Base-by-base conservation (phyloP, 2,797 vertebrate genomes). In the Acanthurus tractus region DNA sequence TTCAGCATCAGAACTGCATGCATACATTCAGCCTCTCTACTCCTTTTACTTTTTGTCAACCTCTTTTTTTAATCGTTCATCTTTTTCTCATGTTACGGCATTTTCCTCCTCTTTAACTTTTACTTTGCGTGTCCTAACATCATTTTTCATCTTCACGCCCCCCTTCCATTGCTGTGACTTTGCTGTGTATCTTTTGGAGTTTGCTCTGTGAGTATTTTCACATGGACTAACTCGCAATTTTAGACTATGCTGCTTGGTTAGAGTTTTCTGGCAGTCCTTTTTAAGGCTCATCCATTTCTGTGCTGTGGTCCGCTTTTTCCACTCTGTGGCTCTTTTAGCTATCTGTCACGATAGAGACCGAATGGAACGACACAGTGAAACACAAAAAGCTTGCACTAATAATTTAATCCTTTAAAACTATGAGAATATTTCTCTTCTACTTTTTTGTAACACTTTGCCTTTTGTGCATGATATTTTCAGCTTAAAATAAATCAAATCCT, bases 201-300 rank as follows among this genome's bases (percentile, higher is more conserved):
- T 84, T 54, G 83, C 88, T 89, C 89, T 87, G 92, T 94, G 92
- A 94, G 94, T 94, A 94, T 81, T 82, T 84, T 84, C 49, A 77
- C 82, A 80, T 86, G 79, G 82, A 76, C 40, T 64, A 69, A 68
- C 49, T 82, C 7, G 36, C 69, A 80, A 78, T 84, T 74, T 74
- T 61, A 45, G 56, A 75, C 63, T 79, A 70, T 70, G 29, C 58
- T 79, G 55, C 1, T 20, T 50, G 46, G 59, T 83, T 72, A 0
- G 15, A 62, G 64, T 67, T 80, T 87, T 77, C 36, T 22, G 56
- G 38, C 71, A 67, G 54, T 54, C 38, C 8, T 40, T 56, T 72
- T 74, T 9, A 74, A 74, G 56, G 18, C 45, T 63, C 13, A 49
- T 79, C 61, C 52, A 62, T 79, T 58, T 73, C 59, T 80, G 29